Evolutionary conservation across 2,113 vertebrate species (phyloP).

Genomic region (Antechinus flavipes): DNA sequence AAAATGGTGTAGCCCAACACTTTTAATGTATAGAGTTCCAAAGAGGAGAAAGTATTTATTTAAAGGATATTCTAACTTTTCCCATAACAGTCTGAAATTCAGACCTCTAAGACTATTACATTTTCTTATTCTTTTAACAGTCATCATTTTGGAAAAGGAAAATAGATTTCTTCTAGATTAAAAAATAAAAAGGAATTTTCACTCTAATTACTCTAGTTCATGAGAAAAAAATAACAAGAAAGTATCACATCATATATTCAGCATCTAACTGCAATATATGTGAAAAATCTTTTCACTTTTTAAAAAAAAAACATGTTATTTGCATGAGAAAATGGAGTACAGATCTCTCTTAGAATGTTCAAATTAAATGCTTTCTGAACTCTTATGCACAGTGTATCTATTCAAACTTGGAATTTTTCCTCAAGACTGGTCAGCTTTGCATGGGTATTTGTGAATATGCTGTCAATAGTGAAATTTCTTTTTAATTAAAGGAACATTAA

Average conservation of each 20-base stretch:
- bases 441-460: background rate
- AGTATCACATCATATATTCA: background rate
- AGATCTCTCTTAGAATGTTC: background rate
- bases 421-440: background rate
- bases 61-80: background rate
- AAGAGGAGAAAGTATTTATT: background rate
- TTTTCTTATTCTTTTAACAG: background rate
- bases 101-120: background rate
- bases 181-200: constrained; percentile 22
- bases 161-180: background rate
- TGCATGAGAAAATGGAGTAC: background rate
- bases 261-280: background rate
- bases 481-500: background rate
- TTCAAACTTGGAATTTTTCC: background rate
- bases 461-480: background rate
- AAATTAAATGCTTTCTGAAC: background rate
- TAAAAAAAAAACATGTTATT: background rate
- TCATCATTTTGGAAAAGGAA: background rate
- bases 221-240: constrained; percentile 7
- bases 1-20: background rate
- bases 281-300: background rate
- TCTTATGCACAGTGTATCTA: background rate
- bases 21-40: background rate
- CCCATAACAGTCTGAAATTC: background rate
- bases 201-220: background rate